Evolutionary conservation across 1,140 invertebrate genomes (phyloP).

Genomic region (Drosophila bocki): DNA sequence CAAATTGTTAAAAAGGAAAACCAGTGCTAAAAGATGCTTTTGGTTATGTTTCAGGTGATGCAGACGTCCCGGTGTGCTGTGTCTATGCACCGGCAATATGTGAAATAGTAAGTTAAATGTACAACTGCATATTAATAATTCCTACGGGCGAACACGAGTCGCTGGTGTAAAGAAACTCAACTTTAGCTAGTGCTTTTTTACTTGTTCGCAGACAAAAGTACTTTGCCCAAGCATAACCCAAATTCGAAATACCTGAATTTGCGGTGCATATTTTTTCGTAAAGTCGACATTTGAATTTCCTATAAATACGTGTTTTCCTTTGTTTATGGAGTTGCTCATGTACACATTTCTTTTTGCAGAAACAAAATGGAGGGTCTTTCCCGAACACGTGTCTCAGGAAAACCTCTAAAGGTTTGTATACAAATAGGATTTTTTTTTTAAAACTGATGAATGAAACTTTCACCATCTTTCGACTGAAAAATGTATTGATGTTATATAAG

Average conservation of each 20-base stretch:
- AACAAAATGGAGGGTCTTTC: background rate
- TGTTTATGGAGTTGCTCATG: conserved; percentile 1
- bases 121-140: no score
- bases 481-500: conserved; percentile 15
- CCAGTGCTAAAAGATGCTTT: background rate
- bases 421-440: no score
- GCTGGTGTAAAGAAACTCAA: conserved; percentile 78
- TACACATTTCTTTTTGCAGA: conserved; percentile 8
- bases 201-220: conserved; percentile 74
- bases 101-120: conserved; percentile 41
- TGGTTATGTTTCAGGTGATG: conserved; percentile 46
- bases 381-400: conserved; percentile 2
- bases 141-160: conserved; percentile 68
- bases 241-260: conserved; percentile 64
- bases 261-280: conserved; percentile 80
- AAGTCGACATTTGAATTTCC: conserved; percentile 57
- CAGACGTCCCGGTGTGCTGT: background rate
- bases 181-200: conserved; percentile 84
- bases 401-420: background rate
- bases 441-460: conserved; percentile 13
- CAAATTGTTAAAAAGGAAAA: conserved; percentile 5
- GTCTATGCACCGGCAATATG: background rate
- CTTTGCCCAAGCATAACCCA: conserved; percentile 84
- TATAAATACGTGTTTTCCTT: background rate
- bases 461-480: conserved; percentile 20